Percentiles rank a stretch among this genome's conserved stretches.
Evolutionary conservation across 2,113 vertebrate species (phyloP).

Genomic region (Megaleporinus macrocephalus): DNA sequence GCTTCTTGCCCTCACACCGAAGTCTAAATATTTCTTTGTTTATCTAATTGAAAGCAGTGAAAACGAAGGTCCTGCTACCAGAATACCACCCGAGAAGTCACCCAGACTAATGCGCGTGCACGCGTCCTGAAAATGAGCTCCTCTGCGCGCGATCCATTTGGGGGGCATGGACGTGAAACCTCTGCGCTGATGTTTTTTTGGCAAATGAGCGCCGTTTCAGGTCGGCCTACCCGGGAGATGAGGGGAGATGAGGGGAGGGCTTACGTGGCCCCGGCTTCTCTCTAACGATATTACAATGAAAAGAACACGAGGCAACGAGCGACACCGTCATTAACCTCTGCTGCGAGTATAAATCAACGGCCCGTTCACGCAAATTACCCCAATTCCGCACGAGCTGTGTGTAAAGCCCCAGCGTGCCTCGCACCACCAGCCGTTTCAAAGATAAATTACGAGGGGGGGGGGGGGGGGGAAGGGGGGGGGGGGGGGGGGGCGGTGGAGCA

Average conservation of each 20-base stretch:
- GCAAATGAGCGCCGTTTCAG: constrained; percentile 47
- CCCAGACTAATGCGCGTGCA: constrained; percentile 12
- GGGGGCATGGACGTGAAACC: constrained; percentile 20
- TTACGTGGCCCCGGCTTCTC: constrained; percentile 66
- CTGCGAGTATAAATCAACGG: constrained; percentile 84
- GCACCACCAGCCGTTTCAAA: constrained; percentile 45
- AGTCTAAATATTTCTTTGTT: constrained; percentile 13
- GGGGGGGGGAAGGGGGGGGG: neutral
- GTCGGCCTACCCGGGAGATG: constrained; percentile 37
- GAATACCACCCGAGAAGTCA: constrained; percentile 17
- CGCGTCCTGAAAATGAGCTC: constrained; percentile 20
- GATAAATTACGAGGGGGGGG: constrained; percentile 63
- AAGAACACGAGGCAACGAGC: constrained; percentile 82
- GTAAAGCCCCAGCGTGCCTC: constrained; percentile 54
- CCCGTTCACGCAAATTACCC: constrained; percentile 82
- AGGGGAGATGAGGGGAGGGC: constrained; percentile 4
- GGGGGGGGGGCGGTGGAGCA: neutral
- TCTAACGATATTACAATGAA: constrained; percentile 85
- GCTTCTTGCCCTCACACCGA: neutral
- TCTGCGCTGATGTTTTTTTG: constrained; percentile 11
- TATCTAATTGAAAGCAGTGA: constrained; percentile 3
- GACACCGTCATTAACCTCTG: constrained; percentile 88
- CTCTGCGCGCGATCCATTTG: constrained; percentile 27
- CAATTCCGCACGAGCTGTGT: constrained; percentile 72
- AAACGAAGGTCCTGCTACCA: neutral